These are phyloP conservation scores for Phalacrocorax aristotelis DNA, from an alignment of 2,113 vertebrate genomes.

Conservation along the genomic window DNA sequence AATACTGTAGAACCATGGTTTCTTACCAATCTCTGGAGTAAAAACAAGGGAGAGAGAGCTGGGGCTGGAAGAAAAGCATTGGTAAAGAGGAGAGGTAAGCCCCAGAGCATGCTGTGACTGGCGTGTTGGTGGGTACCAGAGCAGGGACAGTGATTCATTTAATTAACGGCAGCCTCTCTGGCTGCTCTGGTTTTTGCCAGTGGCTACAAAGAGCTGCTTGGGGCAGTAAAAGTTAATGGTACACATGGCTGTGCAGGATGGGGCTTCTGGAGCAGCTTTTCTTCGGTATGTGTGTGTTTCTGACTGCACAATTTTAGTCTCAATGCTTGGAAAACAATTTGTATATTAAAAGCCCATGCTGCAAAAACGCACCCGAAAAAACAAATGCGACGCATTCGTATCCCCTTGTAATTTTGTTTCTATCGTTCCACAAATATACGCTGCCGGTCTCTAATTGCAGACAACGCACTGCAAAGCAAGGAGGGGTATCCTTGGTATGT, in stretches of 20 bases:
- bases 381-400: background rate
- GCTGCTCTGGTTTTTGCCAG: background rate
- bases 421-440: background rate
- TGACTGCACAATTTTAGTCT: background rate
- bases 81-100: background rate
- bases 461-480: background rate
- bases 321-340: background rate
- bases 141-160: background rate
- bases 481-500: constrained; percentile 17
- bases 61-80: background rate
- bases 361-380: background rate
- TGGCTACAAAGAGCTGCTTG: background rate
- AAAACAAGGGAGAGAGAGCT: background rate
- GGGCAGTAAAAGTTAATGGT: background rate
- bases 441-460: background rate
- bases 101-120: background rate
- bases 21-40: background rate
- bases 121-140: background rate
- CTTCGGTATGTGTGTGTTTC: background rate
- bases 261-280: background rate
- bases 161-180: background rate
- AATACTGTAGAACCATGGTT: background rate
- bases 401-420: background rate
- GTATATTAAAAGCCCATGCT: background rate
- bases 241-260: background rate